Base-by-base conservation (phyloP, 2,888 invertebrate species). In the Sepioteuthis lessoniana region DNA sequence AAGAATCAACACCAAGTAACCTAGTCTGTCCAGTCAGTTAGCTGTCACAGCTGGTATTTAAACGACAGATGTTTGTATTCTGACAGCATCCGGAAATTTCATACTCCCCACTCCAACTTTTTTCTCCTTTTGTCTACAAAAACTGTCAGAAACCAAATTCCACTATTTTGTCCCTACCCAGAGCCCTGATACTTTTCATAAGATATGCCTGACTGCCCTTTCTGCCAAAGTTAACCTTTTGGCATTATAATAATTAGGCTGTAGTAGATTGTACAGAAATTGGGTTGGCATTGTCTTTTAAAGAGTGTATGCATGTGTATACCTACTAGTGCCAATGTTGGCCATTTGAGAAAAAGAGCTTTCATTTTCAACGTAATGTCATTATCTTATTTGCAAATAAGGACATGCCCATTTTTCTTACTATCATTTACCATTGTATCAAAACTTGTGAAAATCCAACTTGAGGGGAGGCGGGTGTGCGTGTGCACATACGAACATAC, bases 221-320 rank as follows among this genome's bases (percentile, higher is more conserved):
- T n/a, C 76, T 76, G 76, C 76, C 76, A 76, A 76, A 76, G n/a
- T 76, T 76, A 76, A 76, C 76, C 76, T 76, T 76, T 76, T 76
- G 76, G 76, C 76, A 76, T 76, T 76, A 76, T n/a, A n/a, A 19
- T 76, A 76, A 76, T 76, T 76, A 76, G 76, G n/a, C 76, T 35
- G n/a, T n/a, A 76, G 76, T 76, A 13, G 35, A 76, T 76, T n/a
- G n/a, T 76, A 76, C 76, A 76, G 76, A 76, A 76, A 76, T n/a
- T 76, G n/a, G n/a, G 2, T 76, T 76, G 76, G 76, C n/a, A n/a
- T n/a, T 76, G 76, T 76, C 16, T 38, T 35, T 90, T 37, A 90
- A n/a, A 38, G 38, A 38, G 25, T 38, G 42, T 38, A 38, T 90
- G 90, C 4, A 5, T 38, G 38, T 91, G 38, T 38, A 0, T 91